A percentile compares a stretch with the other conserved stretches of the same genome.
Conservation (phyloP, 1,140 invertebrate species). For the Zeugodacus cucurbitae region DNA sequence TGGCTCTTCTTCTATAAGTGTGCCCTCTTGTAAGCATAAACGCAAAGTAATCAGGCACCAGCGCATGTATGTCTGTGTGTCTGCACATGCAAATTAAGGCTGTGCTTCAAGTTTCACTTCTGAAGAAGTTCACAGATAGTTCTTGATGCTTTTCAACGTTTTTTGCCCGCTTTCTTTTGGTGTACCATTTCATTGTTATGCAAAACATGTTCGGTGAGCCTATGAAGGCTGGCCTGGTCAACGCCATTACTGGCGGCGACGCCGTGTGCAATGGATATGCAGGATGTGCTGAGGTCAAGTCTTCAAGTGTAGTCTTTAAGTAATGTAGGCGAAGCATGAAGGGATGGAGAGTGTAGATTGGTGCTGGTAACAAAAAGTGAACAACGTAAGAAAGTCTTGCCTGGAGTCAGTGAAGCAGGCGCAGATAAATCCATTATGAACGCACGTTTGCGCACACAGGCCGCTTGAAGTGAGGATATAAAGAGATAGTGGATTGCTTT, state of each 20-base stretch:
- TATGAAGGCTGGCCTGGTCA: background rate
- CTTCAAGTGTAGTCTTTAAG: background rate
- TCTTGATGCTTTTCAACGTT: background rate
- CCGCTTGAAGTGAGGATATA: background rate
- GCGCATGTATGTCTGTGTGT: background rate
- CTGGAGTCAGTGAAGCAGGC: background rate
- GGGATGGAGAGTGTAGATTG: background rate
- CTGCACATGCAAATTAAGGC: background rate
- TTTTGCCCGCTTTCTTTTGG: background rate
- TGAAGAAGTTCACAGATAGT: constrained; percentile 3
- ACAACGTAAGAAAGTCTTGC: background rate
- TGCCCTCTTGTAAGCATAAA: background rate
- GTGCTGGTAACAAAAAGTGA: background rate
- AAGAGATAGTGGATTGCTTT: background rate
- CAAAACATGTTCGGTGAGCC: constrained; percentile 18
- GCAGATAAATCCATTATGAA: constrained; percentile 23
- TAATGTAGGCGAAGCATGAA: background rate
- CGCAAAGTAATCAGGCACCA: background rate
- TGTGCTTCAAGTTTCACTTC: background rate
- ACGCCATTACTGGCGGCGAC: background rate
- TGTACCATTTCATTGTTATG: constrained; percentile 16
- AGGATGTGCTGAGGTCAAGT: background rate
- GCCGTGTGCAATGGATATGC: background rate
- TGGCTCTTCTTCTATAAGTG: background rate
- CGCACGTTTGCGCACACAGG: constrained; percentile 27